phyloP scores from a whole-genome alignment of 2,888 invertebrate genomes.

The Xylophagus ater region DNA sequence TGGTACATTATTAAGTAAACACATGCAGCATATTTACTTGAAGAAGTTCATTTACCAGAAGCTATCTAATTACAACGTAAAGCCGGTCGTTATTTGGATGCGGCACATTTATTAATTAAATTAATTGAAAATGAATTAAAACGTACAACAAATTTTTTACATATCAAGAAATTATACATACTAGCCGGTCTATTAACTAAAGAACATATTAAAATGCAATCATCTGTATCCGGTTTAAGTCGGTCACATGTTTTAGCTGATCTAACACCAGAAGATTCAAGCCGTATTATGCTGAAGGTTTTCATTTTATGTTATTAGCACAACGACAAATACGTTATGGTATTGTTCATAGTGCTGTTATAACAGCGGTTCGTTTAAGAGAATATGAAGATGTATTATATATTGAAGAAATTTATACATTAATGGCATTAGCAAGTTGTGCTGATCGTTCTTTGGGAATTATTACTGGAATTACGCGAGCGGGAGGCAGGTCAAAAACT shows the following conservation, averaged over 20 bases:
- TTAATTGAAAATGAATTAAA: constrained; percentile 62
- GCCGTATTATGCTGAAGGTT: too few species aligned
- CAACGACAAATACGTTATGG: constrained; percentile 61
- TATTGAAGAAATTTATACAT: constrained; percentile 52
- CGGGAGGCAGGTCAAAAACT: too few species aligned
- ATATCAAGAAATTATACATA: constrained; percentile 77
- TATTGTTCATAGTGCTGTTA: constrained; percentile 57
- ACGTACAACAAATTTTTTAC: constrained; percentile 52
- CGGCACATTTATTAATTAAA: constrained; percentile 16
- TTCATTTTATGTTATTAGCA: too few species aligned
- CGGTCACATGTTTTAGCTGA: constrained; percentile 11
- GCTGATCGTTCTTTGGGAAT: constrained; percentile 40
- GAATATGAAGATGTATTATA: constrained; percentile 64
- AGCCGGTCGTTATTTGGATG: constrained; percentile 16
- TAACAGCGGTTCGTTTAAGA: constrained; percentile 49
- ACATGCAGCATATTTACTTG: constrained; percentile 58
- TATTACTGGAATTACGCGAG: too few species aligned
- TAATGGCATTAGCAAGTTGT: constrained; percentile 49
- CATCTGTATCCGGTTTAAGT: constrained; percentile 10
- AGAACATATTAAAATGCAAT: constrained; percentile 37
- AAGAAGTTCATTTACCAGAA: constrained; percentile 56
- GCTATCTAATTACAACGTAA: too few species aligned
- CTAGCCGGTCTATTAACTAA: constrained; percentile 74
- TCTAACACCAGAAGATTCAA: constrained; percentile 31
- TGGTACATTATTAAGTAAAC: constrained; percentile 54